phyloP scores from a whole-genome alignment of 2,888 invertebrate genomes.

The Zhuqinia jingwanae region DNA sequence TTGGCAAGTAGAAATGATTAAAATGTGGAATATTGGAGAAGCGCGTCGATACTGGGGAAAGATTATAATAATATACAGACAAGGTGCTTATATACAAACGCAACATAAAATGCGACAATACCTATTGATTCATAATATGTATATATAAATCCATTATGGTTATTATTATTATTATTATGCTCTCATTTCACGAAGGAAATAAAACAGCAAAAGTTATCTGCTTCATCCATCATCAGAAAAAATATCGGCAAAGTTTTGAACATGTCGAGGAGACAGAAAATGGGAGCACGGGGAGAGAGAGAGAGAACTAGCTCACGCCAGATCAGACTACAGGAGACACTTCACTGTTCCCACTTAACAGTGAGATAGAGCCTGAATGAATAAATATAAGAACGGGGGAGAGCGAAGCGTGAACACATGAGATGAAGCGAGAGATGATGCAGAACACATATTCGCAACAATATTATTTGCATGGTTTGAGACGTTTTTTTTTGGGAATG shows the following conservation, averaged over 20 bases:
- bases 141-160: not conserved
- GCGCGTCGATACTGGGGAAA: too few species aligned
- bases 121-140: too few species aligned
- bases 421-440: not conserved
- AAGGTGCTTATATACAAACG: not conserved
- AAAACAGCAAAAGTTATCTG: slow-evolving; percentile 36
- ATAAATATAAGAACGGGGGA: not conserved
- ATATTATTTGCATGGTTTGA: not conserved
- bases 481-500: not conserved
- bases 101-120: not conserved
- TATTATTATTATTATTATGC: slow-evolving; percentile 39
- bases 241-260: slow-evolving; percentile 14
- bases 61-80: too few species aligned
- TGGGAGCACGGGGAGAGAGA: too few species aligned
- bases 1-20: not conserved
- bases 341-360: not conserved
- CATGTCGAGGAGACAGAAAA: not conserved
- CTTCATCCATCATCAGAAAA: slow-evolving; percentile 30
- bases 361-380: not conserved
- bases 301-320: too few species aligned
- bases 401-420: not conserved
- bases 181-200: not conserved
- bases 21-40: too few species aligned
- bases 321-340: too few species aligned
- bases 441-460: not conserved